A percentile compares a stretch with the other conserved stretches of the same genome.
These are phyloP conservation scores for Torymus tubicola DNA, from an alignment of 2,888 invertebrate genomes.

Conservation along the genomic window DNA sequence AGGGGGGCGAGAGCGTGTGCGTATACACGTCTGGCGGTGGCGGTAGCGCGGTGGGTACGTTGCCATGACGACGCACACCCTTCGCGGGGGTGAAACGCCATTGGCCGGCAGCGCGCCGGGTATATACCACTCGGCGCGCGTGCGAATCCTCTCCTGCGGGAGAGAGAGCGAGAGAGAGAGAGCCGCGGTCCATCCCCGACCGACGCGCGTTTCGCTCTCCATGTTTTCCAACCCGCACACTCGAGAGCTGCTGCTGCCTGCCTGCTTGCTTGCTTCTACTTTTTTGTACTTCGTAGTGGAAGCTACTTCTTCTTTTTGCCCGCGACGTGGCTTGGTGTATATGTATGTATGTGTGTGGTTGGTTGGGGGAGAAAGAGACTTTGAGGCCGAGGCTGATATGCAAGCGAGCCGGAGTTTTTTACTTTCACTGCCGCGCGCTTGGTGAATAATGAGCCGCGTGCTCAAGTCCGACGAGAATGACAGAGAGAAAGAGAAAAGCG, in stretches of 20 bases:
- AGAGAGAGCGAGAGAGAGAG: conserved; percentile 1
- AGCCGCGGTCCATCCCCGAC: conserved; percentile 64
- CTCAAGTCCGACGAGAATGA: too few relatives aligned
- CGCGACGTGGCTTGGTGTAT: not conserved
- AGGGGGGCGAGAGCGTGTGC: conserved; percentile 68
- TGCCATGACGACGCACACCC: conserved; percentile 72
- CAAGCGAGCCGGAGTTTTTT: conserved; percentile 10
- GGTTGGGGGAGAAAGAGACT: too few relatives aligned
- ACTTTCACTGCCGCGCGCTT: conserved; percentile 20
- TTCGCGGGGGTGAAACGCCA: conserved; percentile 75
- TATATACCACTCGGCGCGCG: conserved; percentile 62
- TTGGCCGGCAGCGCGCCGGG: conserved; percentile 70
- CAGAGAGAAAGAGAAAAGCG: too few relatives aligned
- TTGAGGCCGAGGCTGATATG: too few relatives aligned
- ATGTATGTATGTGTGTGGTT: too few relatives aligned
- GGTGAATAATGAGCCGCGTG: conserved; percentile 34
- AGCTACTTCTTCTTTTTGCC: not conserved
- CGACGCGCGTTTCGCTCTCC: not conserved
- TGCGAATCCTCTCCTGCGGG: conserved; percentile 9
- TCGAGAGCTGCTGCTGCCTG: not conserved
- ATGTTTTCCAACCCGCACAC: conserved; percentile 6
- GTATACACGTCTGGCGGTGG: conserved; percentile 57
- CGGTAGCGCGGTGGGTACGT: conserved; percentile 66
- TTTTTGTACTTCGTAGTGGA: not conserved
- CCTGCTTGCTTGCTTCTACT: not conserved